Base-by-base conservation (phyloP, 2,888 invertebrate genomes). In the Drosophila colorata region DNA sequence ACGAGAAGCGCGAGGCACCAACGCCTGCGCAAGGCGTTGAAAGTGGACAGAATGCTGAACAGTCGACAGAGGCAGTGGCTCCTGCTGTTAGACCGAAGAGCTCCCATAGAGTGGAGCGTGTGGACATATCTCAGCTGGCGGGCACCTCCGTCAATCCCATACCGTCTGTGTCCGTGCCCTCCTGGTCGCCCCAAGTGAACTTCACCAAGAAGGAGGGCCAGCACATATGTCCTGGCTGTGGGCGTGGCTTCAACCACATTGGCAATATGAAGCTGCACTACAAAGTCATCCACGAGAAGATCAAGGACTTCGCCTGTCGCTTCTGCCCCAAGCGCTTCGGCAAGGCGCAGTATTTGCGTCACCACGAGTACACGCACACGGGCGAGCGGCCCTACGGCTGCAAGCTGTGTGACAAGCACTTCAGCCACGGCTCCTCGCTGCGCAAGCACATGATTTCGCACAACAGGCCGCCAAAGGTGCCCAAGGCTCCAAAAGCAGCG, bases 331-430 rank as follows among this genome's bases (percentile, higher is more conserved):
- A 90, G 55, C 87, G 91, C 1, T 91, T 91, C 69, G 91, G 90
- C n/a, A 91, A 91, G 60, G 87, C 91, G 5, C 91, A 91, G 65
- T 91, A 91, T 5, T 72, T 91, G 1, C 90, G 91, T 5, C 91
- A 92, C 66, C 91, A 92, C 53, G 91, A 91, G 72, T 91, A 91
- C 80, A 91, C 90, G 0, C 92, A 91, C 48, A 91, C 92, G 0
- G 92, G 91, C 0, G 92, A 91, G 53, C 91, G 90, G 23, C 92
- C 91, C 0, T 91, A 91, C 53, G 88, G 75, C 14, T 91, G 91
- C 40, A 77, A 78, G 0, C 65, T 85, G 4, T 91, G 91, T 46
- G 87, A 86, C 16, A 91, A 90, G 59, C 78, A 84, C 13, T 91
- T 91, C 53, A 90, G 91, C 8, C 92, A 92, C 58, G 85, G 80